Evolutionary conservation across 2,797 vertebrate species (phyloP).

Genomic region (Lepilemur septentrionalis): DNA sequence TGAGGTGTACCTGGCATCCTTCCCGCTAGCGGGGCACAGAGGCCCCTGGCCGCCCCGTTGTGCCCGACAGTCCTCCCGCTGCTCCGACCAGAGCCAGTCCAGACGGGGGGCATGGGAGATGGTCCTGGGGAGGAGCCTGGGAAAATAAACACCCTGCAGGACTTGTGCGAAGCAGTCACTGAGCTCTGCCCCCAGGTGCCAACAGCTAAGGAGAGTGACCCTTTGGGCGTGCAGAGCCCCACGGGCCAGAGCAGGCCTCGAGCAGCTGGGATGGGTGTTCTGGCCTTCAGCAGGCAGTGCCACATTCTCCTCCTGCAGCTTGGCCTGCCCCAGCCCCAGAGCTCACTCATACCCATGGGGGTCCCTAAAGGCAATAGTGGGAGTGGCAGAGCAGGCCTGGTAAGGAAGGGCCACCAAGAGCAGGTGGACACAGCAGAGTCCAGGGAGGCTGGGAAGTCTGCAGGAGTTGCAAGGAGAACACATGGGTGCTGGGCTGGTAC

Average conservation of each 20-base stretch:
- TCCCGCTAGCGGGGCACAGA: constrained; percentile 57
- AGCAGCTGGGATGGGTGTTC: too few relatives aligned
- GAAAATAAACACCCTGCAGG: constrained; percentile 74
- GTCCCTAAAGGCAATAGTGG: background rate
- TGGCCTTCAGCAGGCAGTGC: background rate
- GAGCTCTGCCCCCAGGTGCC: background rate
- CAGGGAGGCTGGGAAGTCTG: background rate
- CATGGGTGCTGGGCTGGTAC: background rate
- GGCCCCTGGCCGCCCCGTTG: constrained; percentile 66
- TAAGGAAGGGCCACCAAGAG: background rate
- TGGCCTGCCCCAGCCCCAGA: background rate
- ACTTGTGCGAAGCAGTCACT: background rate
- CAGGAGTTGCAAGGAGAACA: background rate
- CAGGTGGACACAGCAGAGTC: background rate
- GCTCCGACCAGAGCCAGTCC: constrained; percentile 70
- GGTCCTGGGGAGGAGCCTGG: constrained; percentile 73
- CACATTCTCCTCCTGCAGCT: background rate
- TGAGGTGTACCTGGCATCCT: constrained; percentile 69
- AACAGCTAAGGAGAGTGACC: background rate
- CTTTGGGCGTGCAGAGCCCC: background rate
- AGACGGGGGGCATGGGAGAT: constrained; percentile 60
- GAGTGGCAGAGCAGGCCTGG: background rate
- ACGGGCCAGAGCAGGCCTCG: background rate
- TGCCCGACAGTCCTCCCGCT: constrained; percentile 68
- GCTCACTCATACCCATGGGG: background rate